These are phyloP conservation scores for Crotalus viridis DNA, from an alignment of 2,113 vertebrate genomes.

Conservation along the genomic window DNA sequence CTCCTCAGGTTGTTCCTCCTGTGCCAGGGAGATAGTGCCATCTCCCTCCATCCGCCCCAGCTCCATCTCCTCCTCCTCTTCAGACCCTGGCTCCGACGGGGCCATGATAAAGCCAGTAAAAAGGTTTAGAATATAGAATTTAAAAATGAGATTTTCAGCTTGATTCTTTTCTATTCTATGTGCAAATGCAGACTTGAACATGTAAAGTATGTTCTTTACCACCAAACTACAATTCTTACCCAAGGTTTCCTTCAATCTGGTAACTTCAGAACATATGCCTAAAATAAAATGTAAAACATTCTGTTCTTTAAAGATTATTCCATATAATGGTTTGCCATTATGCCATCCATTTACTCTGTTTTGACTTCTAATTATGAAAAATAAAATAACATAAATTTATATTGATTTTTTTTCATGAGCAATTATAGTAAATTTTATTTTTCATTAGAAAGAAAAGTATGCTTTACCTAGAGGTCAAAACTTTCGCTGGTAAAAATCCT, in stretches of 20 bases:
- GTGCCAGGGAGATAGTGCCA: too few relatives aligned
- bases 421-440: constrained; percentile 14
- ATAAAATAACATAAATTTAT: constrained; percentile 57
- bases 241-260: not conserved
- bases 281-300: not conserved
- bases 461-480: not conserved
- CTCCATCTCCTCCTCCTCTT: too few relatives aligned
- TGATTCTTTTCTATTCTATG: not conserved
- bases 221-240: not conserved
- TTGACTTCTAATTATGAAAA: not conserved
- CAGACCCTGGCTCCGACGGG: too few relatives aligned
- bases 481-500: not conserved
- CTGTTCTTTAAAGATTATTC: not conserved
- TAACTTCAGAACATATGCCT: not conserved
- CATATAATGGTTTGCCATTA: constrained; percentile 29
- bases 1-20: too few relatives aligned
- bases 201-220: not conserved
- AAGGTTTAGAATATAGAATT: not conserved
- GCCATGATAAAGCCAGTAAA: not conserved
- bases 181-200: not conserved
- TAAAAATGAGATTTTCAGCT: not conserved
- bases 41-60: too few relatives aligned
- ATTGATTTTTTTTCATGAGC: constrained; percentile 57
- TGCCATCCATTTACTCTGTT: constrained; percentile 63
- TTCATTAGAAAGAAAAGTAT: not conserved